Evolutionary conservation across 2,888 invertebrate genomes (phyloP), one percentile per base, ranked within the genome.

Genomic region (Prosopocoilus inquinatus): DNA sequence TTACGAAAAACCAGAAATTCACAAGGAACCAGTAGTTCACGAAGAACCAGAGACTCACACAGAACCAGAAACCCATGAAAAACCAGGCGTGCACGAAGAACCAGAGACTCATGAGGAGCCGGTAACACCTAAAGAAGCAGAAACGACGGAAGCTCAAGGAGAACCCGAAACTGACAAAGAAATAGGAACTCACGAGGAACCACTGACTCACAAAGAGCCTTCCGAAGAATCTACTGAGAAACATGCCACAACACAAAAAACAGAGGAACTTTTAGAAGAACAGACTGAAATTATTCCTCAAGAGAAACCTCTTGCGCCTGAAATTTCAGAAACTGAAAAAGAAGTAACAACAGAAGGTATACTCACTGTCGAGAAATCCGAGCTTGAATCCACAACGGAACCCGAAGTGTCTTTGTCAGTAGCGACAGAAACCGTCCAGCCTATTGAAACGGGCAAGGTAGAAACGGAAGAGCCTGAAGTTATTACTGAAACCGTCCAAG

Each of bases 131-230:
- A 35, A 41, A 4, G 33, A 41, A 43, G 9, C 34, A 9, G 2
- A 32, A 32, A n/a, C n/a, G n/a, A n/a, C n/a, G n/a, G 57, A 48
- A 46, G 15, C 34, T 15, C 39, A 43, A 3, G 8, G n/a, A 3
- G 44, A 20, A 34, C 12, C 32, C 15, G 44, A 56, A 36, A 36
- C 11, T n/a, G 13, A 20, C 2, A 43, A 45, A 43, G 20, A 15
- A 7, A 9, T 34, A 8, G 8, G 8, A 35, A 16, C 34, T 16
- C 32, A 13, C 20, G 38, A 52, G 38, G 47, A 47, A n/a, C 35
- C 28, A 15, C 28, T 11, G 20, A 45, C 41, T 9, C 13, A 5
- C 28, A 38, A 36, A 44, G 45, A 47, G 43, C 36, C 39, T 12
- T n/a, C 36, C 20, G 38, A 36, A 36, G 20, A 13, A 16, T 11